These are phyloP conservation scores for Ditylenchus weischeri DNA, from an alignment of 2,888 invertebrate genomes.

Conservation along the genomic window DNA sequence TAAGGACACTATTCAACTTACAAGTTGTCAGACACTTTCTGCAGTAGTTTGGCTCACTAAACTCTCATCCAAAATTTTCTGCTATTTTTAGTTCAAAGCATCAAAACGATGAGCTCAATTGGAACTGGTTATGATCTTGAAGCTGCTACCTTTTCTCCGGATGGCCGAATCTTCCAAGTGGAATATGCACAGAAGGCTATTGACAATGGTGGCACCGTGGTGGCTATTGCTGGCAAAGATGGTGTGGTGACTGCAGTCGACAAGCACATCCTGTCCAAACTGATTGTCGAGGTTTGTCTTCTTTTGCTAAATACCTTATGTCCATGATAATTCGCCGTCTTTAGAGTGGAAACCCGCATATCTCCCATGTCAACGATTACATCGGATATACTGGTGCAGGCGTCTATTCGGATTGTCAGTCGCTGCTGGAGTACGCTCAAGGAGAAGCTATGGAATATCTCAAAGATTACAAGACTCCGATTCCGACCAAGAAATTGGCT, in stretches of 20 bases:
- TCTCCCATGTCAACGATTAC: slow-evolving; percentile 78
- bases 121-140: slow-evolving; percentile 97
- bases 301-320: not conserved
- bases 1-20: too few relatives aligned
- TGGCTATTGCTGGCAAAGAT: slow-evolving; percentile 89
- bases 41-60: too few relatives aligned
- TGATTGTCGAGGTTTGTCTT: slow-evolving; percentile 37
- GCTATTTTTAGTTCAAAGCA: too few relatives aligned
- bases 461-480: slow-evolving; percentile 79
- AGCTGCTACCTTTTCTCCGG: slow-evolving; percentile 99
- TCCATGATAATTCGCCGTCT: slow-evolving; percentile 4
- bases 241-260: slow-evolving; percentile 96
- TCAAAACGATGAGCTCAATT: slow-evolving; percentile 96
- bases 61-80: too few relatives aligned
- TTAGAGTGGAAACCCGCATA: slow-evolving; percentile 54
- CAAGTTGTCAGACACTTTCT: too few relatives aligned
- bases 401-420: slow-evolving; percentile 54
- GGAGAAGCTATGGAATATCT: slow-evolving; percentile 91
- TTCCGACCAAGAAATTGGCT: slow-evolving; percentile 72
- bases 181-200: slow-evolving; percentile 99
- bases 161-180: slow-evolving; percentile 78
- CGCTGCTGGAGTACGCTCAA: slow-evolving; percentile 66
- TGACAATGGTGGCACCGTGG: slow-evolving; percentile 88
- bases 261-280: slow-evolving; percentile 68
- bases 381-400: slow-evolving; percentile 72